Percentiles rank a stretch among this genome's conserved stretches.
phyloP scores from a whole-genome alignment of 1,140 invertebrate genomes.

The Belonocnema kinseyi region DNA sequence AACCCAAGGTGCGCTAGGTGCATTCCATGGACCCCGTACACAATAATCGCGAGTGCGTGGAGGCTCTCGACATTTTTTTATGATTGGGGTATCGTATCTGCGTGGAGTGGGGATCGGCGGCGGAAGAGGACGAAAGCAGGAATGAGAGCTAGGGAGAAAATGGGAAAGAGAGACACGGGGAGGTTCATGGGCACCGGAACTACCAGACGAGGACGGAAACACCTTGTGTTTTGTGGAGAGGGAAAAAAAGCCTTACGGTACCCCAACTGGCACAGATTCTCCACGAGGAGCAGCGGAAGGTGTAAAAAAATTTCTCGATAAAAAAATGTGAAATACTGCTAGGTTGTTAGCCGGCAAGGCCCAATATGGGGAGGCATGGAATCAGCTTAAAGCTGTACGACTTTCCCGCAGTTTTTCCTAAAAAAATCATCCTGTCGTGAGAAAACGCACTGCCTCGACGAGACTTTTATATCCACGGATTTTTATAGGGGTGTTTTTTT shows the following conservation, averaged over 20 bases:
- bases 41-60: conserved; percentile 40
- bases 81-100: conserved; percentile 41
- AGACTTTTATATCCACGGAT: conserved; percentile 48
- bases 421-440: conserved; percentile 53
- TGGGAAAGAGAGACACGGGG: conserved; percentile 34
- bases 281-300: conserved; percentile 48
- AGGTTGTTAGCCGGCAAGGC: conserved; percentile 43
- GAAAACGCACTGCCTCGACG: conserved; percentile 49
- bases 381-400: conserved; percentile 40
- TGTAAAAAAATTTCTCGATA: conserved; percentile 53
- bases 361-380: conserved; percentile 46
- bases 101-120: conserved; percentile 34
- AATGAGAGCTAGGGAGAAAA: conserved; percentile 39
- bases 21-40: conserved; percentile 53
- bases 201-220: conserved; percentile 63
- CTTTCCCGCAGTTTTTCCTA: conserved; percentile 56
- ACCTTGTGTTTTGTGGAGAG: conserved; percentile 56
- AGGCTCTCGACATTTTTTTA: conserved; percentile 56
- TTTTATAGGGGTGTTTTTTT: conserved; percentile 38
- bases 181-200: conserved; percentile 49
- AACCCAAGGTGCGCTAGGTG: conserved; percentile 57
- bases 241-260: conserved; percentile 71
- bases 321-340: conserved; percentile 59
- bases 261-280: conserved; percentile 73
- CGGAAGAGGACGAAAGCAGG: conserved; percentile 40